Evolutionary conservation across 2,113 vertebrate species (phyloP).

Genomic region (Octodon degus): DNA sequence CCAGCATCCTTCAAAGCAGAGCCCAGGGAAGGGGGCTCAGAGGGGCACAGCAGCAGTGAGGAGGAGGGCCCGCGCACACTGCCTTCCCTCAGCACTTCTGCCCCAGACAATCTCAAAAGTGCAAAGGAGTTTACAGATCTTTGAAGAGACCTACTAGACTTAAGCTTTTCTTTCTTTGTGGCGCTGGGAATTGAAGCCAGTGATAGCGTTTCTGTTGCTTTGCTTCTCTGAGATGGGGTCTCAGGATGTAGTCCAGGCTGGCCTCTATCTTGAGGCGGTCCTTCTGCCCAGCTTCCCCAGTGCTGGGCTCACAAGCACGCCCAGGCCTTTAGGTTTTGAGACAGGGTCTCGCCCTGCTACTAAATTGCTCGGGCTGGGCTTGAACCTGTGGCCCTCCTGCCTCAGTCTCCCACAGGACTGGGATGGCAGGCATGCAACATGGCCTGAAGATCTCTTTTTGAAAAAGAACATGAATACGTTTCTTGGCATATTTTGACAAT

Average conservation of each 20-base stretch:
- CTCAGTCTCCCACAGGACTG: background rate
- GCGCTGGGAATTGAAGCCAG: background rate
- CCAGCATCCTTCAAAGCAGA: background rate
- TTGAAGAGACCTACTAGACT: background rate
- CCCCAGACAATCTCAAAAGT: background rate
- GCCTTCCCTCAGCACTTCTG: background rate
- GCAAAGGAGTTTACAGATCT: background rate
- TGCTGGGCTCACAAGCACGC: background rate
- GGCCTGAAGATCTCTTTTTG: background rate
- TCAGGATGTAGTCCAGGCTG: background rate
- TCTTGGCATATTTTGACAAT: no score
- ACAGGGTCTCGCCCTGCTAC: background rate
- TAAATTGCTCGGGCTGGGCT: background rate
- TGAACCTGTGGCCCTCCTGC: background rate
- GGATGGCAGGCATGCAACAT: background rate
- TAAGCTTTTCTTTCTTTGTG: background rate
- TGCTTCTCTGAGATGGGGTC: background rate
- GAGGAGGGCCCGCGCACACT: fast-evolving
- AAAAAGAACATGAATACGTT: background rate
- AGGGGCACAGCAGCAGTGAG: background rate
- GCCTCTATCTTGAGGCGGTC: background rate
- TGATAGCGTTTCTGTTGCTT: background rate
- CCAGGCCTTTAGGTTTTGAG: background rate
- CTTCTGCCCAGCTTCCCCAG: background rate
- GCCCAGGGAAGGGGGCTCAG: no score